Evolutionary conservation across 2,797 vertebrate species (phyloP).

Genomic region (Lagodon rhomboides): DNA sequence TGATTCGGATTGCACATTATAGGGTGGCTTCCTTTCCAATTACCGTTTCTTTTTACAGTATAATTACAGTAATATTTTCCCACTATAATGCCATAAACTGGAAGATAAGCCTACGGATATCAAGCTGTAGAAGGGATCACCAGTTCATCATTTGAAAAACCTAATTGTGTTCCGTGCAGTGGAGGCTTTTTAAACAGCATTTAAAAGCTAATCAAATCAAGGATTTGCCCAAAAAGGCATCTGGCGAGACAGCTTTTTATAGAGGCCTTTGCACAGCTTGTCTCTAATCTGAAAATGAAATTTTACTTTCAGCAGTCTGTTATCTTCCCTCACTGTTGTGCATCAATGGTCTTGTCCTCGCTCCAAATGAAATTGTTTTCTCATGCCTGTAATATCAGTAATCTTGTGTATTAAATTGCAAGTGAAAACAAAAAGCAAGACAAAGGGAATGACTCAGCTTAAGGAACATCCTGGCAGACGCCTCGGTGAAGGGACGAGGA

Average conservation of each 20-base stretch:
- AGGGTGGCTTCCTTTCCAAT: slow-evolving; percentile 60
- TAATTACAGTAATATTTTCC: slow-evolving; percentile 81
- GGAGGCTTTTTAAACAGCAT: slow-evolving; percentile 78
- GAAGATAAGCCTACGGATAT: slow-evolving; percentile 76
- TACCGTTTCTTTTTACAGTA: slow-evolving; percentile 78
- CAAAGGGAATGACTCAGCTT: slow-evolving; percentile 59
- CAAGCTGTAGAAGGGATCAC: slow-evolving; percentile 72
- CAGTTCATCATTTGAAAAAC: slow-evolving; percentile 76
- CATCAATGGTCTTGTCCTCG: slow-evolving; percentile 74
- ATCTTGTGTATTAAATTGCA: slow-evolving; percentile 75
- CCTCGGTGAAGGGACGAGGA: slow-evolving; percentile 22
- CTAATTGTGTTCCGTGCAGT: slow-evolving; percentile 79
- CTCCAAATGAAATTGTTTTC: slow-evolving; percentile 79
- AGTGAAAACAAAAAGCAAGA: slow-evolving; percentile 64
- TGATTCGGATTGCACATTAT: slow-evolving; percentile 56
- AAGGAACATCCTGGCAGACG: slow-evolving; percentile 52
- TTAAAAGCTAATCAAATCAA: slow-evolving; percentile 86
- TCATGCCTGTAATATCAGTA: slow-evolving; percentile 78
- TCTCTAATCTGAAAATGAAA: slow-evolving; percentile 82
- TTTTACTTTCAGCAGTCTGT: slow-evolving; percentile 79
- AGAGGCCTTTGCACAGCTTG: slow-evolving; percentile 76
- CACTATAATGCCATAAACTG: slow-evolving; percentile 69
- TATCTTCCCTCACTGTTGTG: slow-evolving; percentile 77
- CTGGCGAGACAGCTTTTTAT: slow-evolving; percentile 79
- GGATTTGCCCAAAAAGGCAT: slow-evolving; percentile 81